Evolutionary conservation across 2,113 vertebrate genomes (phyloP).

Genomic region (Epinephelus cyanopodus): DNA sequence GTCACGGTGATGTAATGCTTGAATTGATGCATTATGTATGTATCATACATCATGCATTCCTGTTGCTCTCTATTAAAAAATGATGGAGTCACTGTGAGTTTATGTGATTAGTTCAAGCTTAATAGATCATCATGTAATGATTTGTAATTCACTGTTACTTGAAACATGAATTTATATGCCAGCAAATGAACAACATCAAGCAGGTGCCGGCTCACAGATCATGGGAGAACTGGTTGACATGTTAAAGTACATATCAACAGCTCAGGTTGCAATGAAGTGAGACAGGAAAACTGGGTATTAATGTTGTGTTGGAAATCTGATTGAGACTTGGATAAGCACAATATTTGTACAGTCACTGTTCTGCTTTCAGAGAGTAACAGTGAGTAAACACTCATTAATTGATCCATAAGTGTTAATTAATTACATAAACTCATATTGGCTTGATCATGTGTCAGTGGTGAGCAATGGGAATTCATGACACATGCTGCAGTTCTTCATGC

Average conservation of each 20-base stretch:
- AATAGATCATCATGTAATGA: not conserved
- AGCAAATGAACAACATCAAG: not conserved
- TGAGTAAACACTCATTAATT: not conserved
- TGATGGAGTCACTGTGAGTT: not conserved
- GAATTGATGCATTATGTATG: not conserved
- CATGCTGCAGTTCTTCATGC: not conserved
- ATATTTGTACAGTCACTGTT: not conserved
- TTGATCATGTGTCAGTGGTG: not conserved
- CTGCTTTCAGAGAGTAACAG: not conserved
- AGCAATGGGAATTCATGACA: not conserved
- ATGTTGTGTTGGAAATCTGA: not conserved
- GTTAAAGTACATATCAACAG: not conserved
- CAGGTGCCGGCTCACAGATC: not conserved
- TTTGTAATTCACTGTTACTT: not conserved
- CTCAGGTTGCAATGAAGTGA: not conserved
- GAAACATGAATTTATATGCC: not conserved
- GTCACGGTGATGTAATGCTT: slow-evolving; percentile 9
- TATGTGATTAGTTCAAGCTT: not conserved
- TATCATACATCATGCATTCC: not conserved
- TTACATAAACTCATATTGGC: not conserved
- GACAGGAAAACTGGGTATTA: not conserved
- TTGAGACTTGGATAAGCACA: not conserved
- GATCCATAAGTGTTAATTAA: slow-evolving; percentile 5
- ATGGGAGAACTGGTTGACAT: not conserved
- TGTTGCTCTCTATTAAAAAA: slow-evolving; percentile 1